Evolutionary conservation across 1,140 invertebrate genomes (phyloP).

Genomic region (Trinorchestia longiramus): DNA sequence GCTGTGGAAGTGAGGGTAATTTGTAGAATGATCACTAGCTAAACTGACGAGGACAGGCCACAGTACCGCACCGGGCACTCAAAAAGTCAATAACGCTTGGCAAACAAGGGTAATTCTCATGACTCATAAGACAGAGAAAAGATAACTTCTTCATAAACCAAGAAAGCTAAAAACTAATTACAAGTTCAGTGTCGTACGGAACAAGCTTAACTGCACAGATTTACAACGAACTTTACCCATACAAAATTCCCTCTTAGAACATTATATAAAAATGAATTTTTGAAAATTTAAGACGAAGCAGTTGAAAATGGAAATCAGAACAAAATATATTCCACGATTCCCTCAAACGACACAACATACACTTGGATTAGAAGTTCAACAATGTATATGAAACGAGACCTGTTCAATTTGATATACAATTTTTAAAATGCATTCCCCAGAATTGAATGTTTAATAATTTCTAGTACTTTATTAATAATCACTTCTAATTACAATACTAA

Average conservation of each 20-base stretch:
- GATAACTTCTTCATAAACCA: neutral
- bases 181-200: neutral
- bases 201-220: neutral
- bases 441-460: no score
- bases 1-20: no score
- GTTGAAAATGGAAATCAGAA: neutral
- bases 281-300: neutral
- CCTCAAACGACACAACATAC: neutral
- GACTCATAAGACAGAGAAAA: neutral
- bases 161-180: neutral
- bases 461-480: no score
- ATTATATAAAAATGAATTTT: neutral
- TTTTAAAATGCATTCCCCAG: no score
- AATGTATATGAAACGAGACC: no score
- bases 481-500: no score
- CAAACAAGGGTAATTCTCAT: neutral
- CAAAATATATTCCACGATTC: neutral
- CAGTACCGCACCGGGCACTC: no score
- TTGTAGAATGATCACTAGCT: no score
- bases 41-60: no score
- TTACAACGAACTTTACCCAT: neutral
- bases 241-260: neutral
- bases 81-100: neutral
- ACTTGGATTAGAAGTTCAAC: neutral
- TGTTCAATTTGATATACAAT: no score